These are phyloP conservation scores for Elymnias hypermnestra DNA, from an alignment of 1,140 invertebrate species.

Conservation along the genomic window DNA sequence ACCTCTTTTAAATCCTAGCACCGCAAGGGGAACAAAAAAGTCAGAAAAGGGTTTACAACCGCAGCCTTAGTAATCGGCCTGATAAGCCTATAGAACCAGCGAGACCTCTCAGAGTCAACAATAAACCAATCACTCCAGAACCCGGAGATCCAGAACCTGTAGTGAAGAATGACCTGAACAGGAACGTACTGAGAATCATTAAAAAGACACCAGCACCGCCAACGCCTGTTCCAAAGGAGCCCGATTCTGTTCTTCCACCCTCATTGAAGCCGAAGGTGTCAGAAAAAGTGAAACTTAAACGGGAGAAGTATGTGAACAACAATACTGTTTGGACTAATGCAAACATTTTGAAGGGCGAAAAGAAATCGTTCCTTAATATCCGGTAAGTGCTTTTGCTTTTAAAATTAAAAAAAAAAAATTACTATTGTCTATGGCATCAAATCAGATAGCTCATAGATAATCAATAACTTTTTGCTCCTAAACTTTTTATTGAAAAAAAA, in stretches of 20 bases:
- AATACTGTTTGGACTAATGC: conserved; percentile 58
- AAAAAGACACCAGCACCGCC: conserved; percentile 44
- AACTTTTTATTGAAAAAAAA: too few species aligned
- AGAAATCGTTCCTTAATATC: conserved; percentile 31
- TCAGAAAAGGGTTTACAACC: conserved; percentile 27
- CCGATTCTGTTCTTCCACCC: conserved; percentile 49
- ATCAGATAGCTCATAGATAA: too few species aligned
- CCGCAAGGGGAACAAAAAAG: conserved; percentile 22
- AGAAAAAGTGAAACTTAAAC: conserved; percentile 43
- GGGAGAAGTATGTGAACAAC: conserved; percentile 61
- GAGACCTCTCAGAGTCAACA: conserved; percentile 36
- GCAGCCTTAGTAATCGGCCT: conserved; percentile 24
- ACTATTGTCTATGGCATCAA: too few species aligned
- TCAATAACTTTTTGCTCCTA: too few species aligned
- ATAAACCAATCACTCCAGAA: conserved; percentile 35
- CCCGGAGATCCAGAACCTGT: conserved; percentile 23
- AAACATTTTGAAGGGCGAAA: conserved; percentile 35
- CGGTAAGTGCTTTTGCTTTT: conserved; percentile 33
- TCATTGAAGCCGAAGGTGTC: conserved; percentile 44
- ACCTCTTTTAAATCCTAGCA: neutral
- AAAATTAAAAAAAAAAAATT: neutral
- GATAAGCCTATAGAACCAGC: conserved; percentile 40
- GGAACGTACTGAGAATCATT: conserved; percentile 52
- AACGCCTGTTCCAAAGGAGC: conserved; percentile 32
- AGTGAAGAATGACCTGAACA: conserved; percentile 42